Evolutionary conservation across 2,888 invertebrate species (phyloP).

Genomic region (Nezara viridula): DNA sequence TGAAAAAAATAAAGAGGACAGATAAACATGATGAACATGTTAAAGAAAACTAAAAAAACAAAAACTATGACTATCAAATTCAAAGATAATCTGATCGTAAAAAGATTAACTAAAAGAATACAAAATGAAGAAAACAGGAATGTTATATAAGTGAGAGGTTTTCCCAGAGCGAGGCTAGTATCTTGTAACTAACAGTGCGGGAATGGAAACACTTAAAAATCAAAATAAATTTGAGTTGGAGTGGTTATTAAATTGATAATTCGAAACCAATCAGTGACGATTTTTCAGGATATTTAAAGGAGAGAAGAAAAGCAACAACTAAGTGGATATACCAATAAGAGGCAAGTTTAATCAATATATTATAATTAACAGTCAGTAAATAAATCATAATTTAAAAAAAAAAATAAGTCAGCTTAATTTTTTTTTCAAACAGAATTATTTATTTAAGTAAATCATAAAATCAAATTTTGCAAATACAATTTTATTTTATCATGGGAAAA

Average conservation of each 20-base stretch:
- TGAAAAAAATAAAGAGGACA: slow-evolving; percentile 33
- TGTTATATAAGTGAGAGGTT: neutral
- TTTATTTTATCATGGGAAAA: too few species aligned
- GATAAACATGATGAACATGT: neutral
- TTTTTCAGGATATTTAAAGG: neutral
- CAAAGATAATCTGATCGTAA: slow-evolving; percentile 13
- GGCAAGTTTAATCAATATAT: neutral
- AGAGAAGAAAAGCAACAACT: neutral
- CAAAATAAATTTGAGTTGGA: neutral
- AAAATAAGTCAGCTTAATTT: too few species aligned
- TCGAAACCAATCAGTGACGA: neutral
- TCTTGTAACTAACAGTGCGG: neutral
- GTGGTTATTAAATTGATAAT: neutral
- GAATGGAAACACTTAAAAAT: neutral
- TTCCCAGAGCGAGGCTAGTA: neutral
- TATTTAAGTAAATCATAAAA: too few species aligned
- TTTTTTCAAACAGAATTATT: too few species aligned
- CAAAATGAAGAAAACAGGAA: neutral
- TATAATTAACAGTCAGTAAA: neutral
- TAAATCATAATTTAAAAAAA: too few species aligned
- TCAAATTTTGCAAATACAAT: too few species aligned
- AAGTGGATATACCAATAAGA: neutral
- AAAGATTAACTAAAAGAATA: slow-evolving; percentile 13
- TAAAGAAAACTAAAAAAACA: neutral
- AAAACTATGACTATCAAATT: slow-evolving; percentile 14